Conservation (phyloP, 1,140 invertebrate genomes). For the Centruroides sculpturatus region DNA sequence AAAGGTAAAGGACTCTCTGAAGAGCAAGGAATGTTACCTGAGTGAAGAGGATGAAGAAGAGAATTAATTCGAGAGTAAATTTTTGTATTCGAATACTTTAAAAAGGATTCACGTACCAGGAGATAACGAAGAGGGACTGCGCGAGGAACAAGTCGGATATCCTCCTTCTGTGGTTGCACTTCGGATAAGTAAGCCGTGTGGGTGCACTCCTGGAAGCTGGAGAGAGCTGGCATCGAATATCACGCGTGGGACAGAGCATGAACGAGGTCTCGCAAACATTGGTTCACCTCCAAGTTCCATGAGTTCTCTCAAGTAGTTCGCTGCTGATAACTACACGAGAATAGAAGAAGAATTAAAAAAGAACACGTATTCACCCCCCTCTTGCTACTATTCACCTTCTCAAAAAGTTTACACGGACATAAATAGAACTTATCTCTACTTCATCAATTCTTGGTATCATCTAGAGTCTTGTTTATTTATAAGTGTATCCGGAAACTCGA, state of each 20-base stretch:
- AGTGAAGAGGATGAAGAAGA: too few relatives aligned
- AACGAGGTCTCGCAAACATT: conserved; percentile 26
- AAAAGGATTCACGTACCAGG: not conserved
- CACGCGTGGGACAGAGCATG: conserved; percentile 37
- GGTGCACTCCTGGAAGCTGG: conserved; percentile 24
- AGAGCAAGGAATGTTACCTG: not conserved
- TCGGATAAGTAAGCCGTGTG: conserved; percentile 18
- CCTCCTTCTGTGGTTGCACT: conserved; percentile 13
- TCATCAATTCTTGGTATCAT: too few relatives aligned
- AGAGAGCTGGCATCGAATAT: conserved; percentile 32
- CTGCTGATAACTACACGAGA: too few relatives aligned
- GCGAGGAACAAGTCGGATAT: not conserved
- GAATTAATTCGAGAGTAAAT: too few relatives aligned
- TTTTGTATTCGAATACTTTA: not conserved
- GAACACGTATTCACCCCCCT: too few relatives aligned
- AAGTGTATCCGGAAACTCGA: too few relatives aligned
- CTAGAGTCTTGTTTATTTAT: too few relatives aligned
- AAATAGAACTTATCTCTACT: too few relatives aligned
- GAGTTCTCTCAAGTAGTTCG: not conserved
- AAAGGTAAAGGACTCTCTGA: not conserved
- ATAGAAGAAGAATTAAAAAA: too few relatives aligned
- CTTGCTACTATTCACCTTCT: too few relatives aligned
- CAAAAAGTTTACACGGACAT: too few relatives aligned
- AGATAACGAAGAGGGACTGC: not conserved
- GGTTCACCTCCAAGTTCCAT: not conserved